These are phyloP conservation scores for Turdus rufiventris DNA, from an alignment of 2,113 vertebrate genomes.

Conservation along the genomic window DNA sequence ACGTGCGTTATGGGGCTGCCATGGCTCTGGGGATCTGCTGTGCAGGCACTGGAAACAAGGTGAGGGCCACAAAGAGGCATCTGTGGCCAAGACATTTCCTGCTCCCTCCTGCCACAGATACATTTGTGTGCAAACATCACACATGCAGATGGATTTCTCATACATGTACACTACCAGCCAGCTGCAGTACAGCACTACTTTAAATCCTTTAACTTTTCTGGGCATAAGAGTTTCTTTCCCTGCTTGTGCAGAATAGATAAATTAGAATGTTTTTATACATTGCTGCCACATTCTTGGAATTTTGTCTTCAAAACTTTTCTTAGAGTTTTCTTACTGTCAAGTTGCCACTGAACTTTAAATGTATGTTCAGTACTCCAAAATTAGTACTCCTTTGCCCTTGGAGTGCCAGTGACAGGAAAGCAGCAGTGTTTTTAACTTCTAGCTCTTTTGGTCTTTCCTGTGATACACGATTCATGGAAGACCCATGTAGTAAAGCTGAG, in stretches of 20 bases:
- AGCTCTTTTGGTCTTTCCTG: not conserved
- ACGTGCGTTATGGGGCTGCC: conserved; percentile 95
- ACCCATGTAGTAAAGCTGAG: not conserved
- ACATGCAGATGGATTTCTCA: not conserved
- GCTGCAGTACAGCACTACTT: not conserved
- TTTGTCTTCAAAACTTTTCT: not conserved
- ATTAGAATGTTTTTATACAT: not conserved
- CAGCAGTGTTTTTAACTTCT: not conserved
- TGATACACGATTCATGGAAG: not conserved
- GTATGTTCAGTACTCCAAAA: not conserved
- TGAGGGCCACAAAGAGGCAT: conserved; percentile 44
- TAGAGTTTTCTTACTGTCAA: not conserved
- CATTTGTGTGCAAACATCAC: not conserved
- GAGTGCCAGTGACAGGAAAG: not conserved
- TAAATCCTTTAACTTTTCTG: not conserved
- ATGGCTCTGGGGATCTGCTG: conserved; percentile 99
- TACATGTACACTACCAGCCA: not conserved
- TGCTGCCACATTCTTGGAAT: not conserved
- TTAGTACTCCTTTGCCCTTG: not conserved
- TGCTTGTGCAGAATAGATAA: not conserved
- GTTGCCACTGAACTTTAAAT: not conserved
- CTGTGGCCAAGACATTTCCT: not conserved
- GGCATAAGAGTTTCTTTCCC: not conserved
- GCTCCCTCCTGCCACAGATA: not conserved
- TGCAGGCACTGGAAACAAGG: conserved; percentile 97